Evolutionary conservation across 2,888 invertebrate genomes (phyloP).

Genomic region (Metellina segmentata): DNA sequence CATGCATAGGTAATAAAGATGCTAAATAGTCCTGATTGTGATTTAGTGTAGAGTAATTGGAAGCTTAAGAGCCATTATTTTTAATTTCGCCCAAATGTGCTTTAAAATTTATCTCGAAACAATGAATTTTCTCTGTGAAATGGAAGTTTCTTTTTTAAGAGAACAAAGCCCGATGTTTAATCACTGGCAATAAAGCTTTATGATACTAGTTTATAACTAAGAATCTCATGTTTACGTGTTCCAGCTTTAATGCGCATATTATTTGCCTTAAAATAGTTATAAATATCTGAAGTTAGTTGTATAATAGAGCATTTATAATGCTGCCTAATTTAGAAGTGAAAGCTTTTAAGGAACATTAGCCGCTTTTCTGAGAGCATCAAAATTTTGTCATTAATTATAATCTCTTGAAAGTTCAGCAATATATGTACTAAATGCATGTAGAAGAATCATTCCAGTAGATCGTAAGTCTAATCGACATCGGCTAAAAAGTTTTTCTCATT

Average conservation of each 20-base stretch:
- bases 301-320: conserved; percentile 7
- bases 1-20: conserved; percentile 33
- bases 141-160: conserved; percentile 18
- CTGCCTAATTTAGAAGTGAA: not conserved
- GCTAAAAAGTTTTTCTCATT: no score
- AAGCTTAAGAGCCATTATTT: conserved; percentile 47
- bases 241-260: not conserved
- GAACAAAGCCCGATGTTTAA: conserved; percentile 34
- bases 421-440: no score
- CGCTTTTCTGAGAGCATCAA: not conserved
- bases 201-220: conserved; percentile 29
- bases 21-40: conserved; percentile 35
- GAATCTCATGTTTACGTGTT: conserved; percentile 9
- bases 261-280: not conserved
- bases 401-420: not conserved
- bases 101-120: conserved; percentile 35
- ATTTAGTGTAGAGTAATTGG: conserved; percentile 50
- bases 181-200: conserved; percentile 54
- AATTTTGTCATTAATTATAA: not conserved
- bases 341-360: not conserved
- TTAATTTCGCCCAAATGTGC: conserved; percentile 49
- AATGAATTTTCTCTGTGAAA: not conserved
- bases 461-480: no score
- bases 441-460: no score
- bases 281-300: not conserved